Base-by-base conservation (phyloP, 2,888 invertebrate genomes). In the Agonopterix heracliana region DNA sequence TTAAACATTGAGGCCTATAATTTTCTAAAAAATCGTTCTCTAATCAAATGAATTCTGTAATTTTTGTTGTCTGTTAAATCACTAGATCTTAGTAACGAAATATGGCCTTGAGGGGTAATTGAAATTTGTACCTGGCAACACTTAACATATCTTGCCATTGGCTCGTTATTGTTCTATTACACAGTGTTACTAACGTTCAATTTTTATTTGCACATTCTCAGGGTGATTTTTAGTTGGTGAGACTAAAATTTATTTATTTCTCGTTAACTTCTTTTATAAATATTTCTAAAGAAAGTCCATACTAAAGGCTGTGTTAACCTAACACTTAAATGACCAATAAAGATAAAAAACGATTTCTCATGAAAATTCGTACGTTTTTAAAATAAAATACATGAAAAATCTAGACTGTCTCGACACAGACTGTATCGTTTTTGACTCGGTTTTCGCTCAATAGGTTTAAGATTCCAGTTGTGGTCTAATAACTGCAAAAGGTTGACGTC, bases 361-460 rank as follows among this genome's bases (percentile, higher is more conserved):
- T 63, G 51, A 53, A 54, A 49, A 59, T 49, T 61, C 9, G 38
- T n/a, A 38, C 38, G 60, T 58, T 47, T 46, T 53, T 53, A 46
- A 52, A 47, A 53, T 54, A 54, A 49, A 52, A 51, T 55, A 38
- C 9, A n/a, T 38, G 14, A 11, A 45, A 11, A 53, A 11, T 41
- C 12, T 63, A 57, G 59, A 66, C 61, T 64, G 59, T 54, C 52
- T 56, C 45, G 46, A 50, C 44, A 51, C 57, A 56, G 58, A 59
- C 56, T 56, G 57, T 50, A 56, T 38, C 51, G 59, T 72, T 69
- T 71, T 65, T 54, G 61, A 68, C 62, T 70, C 68, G 54, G 64
- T 74, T 73, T 66, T 71, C 75, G 79, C 79, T 80, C 79, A 80
- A 79, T 68, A 78, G 75, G 52, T 61, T 59, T 74, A 76, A 69